Evolutionary conservation across 2,888 invertebrate genomes (phyloP), one percentile per base, ranked within the genome.

Genomic region (Rapana venosa): DNA sequence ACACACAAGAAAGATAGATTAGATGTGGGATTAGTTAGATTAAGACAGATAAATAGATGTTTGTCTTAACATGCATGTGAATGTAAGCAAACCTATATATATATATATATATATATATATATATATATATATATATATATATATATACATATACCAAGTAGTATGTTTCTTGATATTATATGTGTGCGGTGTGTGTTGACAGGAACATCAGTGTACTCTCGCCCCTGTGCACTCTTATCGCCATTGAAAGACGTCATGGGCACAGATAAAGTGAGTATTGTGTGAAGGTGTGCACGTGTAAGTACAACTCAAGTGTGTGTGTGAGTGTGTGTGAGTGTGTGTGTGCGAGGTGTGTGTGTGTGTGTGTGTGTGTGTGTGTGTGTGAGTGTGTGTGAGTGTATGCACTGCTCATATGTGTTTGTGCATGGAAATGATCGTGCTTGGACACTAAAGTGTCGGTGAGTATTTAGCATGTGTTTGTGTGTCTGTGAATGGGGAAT

Each of bases 191-290:
- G 8, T 47, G 47, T 47, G 47, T 47, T 47, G 35, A 32, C 89
- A 89, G 89, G 89, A 22, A 89, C 85, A 1, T 89, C 89, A 4
- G 66, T 89, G 47, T 89, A 89, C 26, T 84, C 84, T 17, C 26
- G 89, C 8, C 89, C 89, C n/a, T 89, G 89, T 56, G 47, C 83
- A 20, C 47, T 89, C 32, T 58, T 89, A 26, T 85, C 89, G 47
- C 89, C 89, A 22, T 30, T 89, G 47, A n/a, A 83, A 22, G 47
- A 85, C 4, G 74, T 89, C 32, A 84, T 89, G 61, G 89, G 83
- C 61, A 89, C 89, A 70, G 89, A 89, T 56, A 84, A 70, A 32
- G 89, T 89, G 66, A 89, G 84, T 61, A n/a, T 47, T 47, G 2
- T 47, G 47, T 47, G 47, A 47, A 47, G 8, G 32, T 17, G 32